These are phyloP conservation scores for Lagria hirta DNA, from an alignment of 2,888 invertebrate genomes.

Conservation along the genomic window DNA sequence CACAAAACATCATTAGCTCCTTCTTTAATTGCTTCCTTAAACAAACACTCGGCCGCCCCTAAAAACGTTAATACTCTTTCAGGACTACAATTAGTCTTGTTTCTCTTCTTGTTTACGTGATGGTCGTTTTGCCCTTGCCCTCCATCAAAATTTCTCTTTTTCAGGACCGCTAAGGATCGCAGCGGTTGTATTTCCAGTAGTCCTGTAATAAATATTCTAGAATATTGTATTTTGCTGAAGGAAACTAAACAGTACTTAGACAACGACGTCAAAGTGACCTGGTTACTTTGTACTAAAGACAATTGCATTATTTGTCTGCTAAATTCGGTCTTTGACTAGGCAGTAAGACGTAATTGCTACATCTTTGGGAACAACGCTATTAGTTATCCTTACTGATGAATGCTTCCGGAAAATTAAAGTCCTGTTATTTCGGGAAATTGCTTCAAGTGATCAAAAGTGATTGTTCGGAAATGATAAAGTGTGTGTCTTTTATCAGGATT, in stretches of 20 bases:
- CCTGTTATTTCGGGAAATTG: slow-evolving; percentile 4
- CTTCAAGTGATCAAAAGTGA: too few relatives aligned
- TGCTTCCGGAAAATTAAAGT: slow-evolving; percentile 9
- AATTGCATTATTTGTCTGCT: slow-evolving; percentile 44
- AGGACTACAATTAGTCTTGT: slow-evolving; percentile 16
- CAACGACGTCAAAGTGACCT: slow-evolving; percentile 38
- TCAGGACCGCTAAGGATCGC: slow-evolving; percentile 7
- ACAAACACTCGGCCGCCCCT: slow-evolving; percentile 14
- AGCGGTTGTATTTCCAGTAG: slow-evolving; percentile 12
- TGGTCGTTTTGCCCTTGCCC: too few relatives aligned
- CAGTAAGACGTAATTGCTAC: slow-evolving; percentile 40
- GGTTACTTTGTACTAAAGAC: slow-evolving; percentile 43
- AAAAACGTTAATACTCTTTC: slow-evolving; percentile 14
- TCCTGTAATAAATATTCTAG: slow-evolving; percentile 32
- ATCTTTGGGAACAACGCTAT: slow-evolving; percentile 16
- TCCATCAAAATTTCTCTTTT: slow-evolving; percentile 15
- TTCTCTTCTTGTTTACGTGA: too few relatives aligned
- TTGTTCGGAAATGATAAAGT: too few relatives aligned
- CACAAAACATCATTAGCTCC: slow-evolving; percentile 27
- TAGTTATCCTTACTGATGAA: slow-evolving; percentile 8
- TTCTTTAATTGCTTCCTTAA: slow-evolving; percentile 24
- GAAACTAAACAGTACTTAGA: slow-evolving; percentile 29
- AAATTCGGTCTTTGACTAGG: slow-evolving; percentile 40
- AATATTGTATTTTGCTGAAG: too few relatives aligned
- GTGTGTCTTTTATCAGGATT: too few relatives aligned